A percentile compares a stretch with the other conserved stretches of the same genome.
Conservation (phyloP, 2,797 vertebrate species). For the Adrianichthys oophorus region DNA sequence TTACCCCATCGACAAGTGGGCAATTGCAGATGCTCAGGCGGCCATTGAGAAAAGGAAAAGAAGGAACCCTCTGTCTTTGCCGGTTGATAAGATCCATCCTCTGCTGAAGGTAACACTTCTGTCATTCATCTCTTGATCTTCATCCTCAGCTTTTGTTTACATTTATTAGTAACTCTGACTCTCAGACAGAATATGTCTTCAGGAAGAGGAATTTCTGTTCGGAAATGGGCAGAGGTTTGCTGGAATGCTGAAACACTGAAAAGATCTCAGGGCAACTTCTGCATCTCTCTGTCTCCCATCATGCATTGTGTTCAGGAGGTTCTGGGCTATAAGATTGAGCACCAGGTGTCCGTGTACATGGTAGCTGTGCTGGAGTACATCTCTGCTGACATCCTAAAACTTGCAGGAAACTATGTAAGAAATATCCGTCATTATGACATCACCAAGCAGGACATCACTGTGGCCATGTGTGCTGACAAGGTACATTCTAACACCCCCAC, state of each 20-base stretch:
- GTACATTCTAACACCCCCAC: slow-evolving; percentile 51
- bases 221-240: too few relatives aligned
- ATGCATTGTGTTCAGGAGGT: slow-evolving; percentile 82
- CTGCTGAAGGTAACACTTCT: slow-evolving; percentile 85
- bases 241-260: too few relatives aligned
- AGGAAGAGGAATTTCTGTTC: too few relatives aligned
- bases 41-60: slow-evolving; percentile 95
- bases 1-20: slow-evolving; percentile 97
- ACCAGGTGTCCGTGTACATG: slow-evolving; percentile 97
- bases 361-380: slow-evolving; percentile 98
- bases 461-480: slow-evolving; percentile 98
- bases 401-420: slow-evolving; percentile 94
- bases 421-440: slow-evolving; percentile 98
- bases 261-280: slow-evolving; percentile 1
- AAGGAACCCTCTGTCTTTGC: slow-evolving; percentile 91
- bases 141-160: background rate
- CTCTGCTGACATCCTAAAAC: slow-evolving; percentile 95
- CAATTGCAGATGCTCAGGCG: slow-evolving; percentile 92
- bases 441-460: slow-evolving; percentile 96
- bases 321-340: slow-evolving; percentile 95
- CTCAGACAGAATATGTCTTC: too few relatives aligned
- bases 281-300: background rate
- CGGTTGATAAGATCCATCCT: slow-evolving; percentile 97
- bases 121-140: background rate
- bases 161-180: background rate